Percentiles rank a stretch among this genome's conserved stretches.
These are phyloP conservation scores for Teinopalpus imperialis DNA, from an alignment of 2,888 invertebrate species.

Conservation along the genomic window DNA sequence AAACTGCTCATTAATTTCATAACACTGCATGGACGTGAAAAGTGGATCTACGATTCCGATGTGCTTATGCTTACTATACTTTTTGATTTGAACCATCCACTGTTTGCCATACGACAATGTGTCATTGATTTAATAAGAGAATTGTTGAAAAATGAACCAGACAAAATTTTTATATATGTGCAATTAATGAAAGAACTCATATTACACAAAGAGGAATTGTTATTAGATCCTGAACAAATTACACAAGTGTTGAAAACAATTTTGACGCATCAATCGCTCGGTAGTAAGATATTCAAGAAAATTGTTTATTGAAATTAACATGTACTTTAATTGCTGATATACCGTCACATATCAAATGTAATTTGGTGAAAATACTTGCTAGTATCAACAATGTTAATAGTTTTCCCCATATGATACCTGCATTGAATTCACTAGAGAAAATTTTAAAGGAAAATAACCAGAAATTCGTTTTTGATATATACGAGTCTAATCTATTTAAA, in stretches of 20 bases:
- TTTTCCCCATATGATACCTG: constrained; percentile 57
- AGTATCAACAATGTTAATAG: constrained; percentile 70
- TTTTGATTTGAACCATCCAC: constrained; percentile 78
- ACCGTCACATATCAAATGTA: constrained; percentile 71
- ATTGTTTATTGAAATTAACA: constrained; percentile 59
- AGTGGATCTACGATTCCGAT: constrained; percentile 68
- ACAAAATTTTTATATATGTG: constrained; percentile 60
- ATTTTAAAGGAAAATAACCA: constrained; percentile 47
- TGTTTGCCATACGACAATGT: constrained; percentile 77
- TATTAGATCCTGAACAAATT: constrained; percentile 85
- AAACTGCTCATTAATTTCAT: constrained; percentile 60
- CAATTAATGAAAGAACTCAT: constrained; percentile 70
- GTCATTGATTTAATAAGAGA: constrained; percentile 77
- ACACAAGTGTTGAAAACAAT: constrained; percentile 83
- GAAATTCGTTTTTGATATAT: constrained; percentile 64
- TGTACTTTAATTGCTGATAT: constrained; percentile 55
- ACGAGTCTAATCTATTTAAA: constrained; percentile 77
- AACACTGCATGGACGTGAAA: constrained; percentile 43
- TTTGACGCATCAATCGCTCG: constrained; percentile 77
- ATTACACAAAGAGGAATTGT: constrained; percentile 81
- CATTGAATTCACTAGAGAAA: constrained; percentile 48
- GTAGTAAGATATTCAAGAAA: constrained; percentile 60
- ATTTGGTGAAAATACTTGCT: constrained; percentile 67
- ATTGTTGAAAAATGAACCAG: constrained; percentile 49
- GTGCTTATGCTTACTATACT: constrained; percentile 78